Percentiles rank a stretch among this genome's conserved stretches.
Conservation (phyloP, 2,113 vertebrate species). For the Cryptoleucopteryx plumbea region DNA sequence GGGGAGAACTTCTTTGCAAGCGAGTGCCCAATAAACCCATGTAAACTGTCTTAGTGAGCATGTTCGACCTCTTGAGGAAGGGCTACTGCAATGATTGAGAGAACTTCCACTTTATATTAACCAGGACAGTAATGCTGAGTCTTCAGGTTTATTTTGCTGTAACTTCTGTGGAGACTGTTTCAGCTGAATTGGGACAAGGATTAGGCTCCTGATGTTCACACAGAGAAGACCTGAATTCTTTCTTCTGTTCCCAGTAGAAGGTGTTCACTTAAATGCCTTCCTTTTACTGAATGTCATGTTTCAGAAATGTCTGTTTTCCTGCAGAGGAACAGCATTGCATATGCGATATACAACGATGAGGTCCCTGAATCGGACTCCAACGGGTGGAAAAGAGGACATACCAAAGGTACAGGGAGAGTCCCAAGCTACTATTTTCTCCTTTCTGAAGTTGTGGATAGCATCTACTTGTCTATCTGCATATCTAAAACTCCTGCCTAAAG, state of each 20-base stretch:
- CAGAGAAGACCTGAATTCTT: not conserved
- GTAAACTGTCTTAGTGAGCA: not conserved
- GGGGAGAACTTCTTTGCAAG: not conserved
- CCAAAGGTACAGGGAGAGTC: slow-evolving; percentile 81
- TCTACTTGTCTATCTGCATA: not conserved
- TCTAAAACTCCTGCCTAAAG: not conserved
- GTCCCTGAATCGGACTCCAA: slow-evolving; percentile 71
- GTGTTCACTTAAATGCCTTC: not conserved
- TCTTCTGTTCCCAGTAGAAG: not conserved
- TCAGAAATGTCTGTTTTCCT: slow-evolving; percentile 44
- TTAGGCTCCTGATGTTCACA: not conserved
- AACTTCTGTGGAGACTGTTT: not conserved
- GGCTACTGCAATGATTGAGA: not conserved
- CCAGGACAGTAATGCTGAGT: not conserved
- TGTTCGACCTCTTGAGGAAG: not conserved
- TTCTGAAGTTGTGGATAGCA: not conserved
- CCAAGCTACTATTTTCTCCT: not conserved
- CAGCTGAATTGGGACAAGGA: not conserved
- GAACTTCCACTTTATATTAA: not conserved
- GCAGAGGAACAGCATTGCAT: slow-evolving; percentile 75
- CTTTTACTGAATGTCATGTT: not conserved
- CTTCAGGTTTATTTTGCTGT: not conserved
- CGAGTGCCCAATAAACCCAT: not conserved
- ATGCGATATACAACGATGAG: slow-evolving; percentile 88
- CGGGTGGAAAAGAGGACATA: slow-evolving; percentile 75